Evolutionary conservation across 92 coral and sea anemone species (phyloP), one percentile per base, ranked within the genome.

Genomic region (Epizoanthus rinbou): DNA sequence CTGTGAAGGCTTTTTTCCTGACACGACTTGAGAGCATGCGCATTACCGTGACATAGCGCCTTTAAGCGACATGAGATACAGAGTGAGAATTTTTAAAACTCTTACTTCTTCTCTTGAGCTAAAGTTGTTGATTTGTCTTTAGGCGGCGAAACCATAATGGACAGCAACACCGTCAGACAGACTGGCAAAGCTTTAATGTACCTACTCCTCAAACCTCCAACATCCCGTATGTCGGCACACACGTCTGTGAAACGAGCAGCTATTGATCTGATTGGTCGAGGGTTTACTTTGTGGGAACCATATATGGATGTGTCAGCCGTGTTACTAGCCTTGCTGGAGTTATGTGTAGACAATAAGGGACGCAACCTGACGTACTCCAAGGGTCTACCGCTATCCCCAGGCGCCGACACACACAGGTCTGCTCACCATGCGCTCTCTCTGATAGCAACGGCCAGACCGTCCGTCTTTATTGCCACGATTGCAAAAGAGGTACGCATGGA

Each of bases 231-330:
- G 22, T 89, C 91, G 8, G 93, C 98, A 2, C 94, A 93, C 85
- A 95, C 98, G 81, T 95, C 98, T 13, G 97, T 95, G 70, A 90
- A 95, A 57, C 86, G 98, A 57, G 98, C 98, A 45, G 98, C 98
- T 79, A 95, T 95, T 21, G 98, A 95, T 84, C 88, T 95, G 86
- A 95, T 95, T 90, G 98, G 98, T 74, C 98, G 98, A 50, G 99
- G 99, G 1, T 96, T 96, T 75, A 92, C 99, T 33, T 83, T 96
- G 31, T 96, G 99, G 99, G 99, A 96, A 75, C 98, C 99, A 2
- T 96, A 96, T 69, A 96, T 96, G 99, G 99, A 96, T 80, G 99
- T 96, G 82, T 96, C 99, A 53, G 93, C 99, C 64, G 99, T 96
- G n/a, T 84, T 96, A 31, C 81, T 96, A 56, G 93, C 99, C 6